These are phyloP conservation scores for Bombus terrestris DNA, from an alignment of 1,140 invertebrate species.

Conservation along the genomic window DNA sequence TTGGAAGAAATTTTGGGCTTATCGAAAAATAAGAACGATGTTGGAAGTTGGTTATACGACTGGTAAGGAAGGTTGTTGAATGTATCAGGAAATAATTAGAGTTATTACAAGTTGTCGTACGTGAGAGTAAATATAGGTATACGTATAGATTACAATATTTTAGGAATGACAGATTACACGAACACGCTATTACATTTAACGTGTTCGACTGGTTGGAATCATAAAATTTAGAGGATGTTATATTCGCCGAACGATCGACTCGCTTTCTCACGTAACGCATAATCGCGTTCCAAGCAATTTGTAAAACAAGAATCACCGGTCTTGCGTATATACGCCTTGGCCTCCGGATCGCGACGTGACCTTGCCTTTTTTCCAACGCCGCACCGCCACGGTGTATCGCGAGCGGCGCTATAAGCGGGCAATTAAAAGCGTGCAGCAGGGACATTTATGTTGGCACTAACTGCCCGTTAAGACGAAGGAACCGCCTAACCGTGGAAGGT, in stretches of 20 bases:
- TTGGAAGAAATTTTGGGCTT: too few relatives aligned
- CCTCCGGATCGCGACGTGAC: neutral
- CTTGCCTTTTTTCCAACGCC: slow-evolving; percentile 7
- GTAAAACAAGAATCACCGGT: slow-evolving; percentile 41
- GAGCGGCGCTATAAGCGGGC: slow-evolving; percentile 70
- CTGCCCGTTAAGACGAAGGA: slow-evolving; percentile 78
- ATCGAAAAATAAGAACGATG: neutral
- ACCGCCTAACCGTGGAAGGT: slow-evolving; percentile 77
- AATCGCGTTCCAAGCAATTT: slow-evolving; percentile 18
- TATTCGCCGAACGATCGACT: neutral
- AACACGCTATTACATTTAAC: too few relatives aligned
- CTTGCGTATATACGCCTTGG: slow-evolving; percentile 6
- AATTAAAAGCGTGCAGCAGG: slow-evolving; percentile 77
- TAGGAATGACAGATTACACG: too few relatives aligned
- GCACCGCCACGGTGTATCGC: slow-evolving; percentile 39
- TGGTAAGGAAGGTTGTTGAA: too few relatives aligned
- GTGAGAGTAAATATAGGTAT: too few relatives aligned
- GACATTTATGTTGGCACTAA: slow-evolving; percentile 79
- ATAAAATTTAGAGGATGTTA: neutral
- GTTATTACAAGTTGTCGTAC: too few relatives aligned
- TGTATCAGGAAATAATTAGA: too few relatives aligned
- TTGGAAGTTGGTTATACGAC: neutral
- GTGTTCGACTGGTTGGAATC: too few relatives aligned
- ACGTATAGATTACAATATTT: too few relatives aligned
- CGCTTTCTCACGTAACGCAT: slow-evolving; percentile 1